A percentile compares a stretch with the other conserved stretches of the same genome.
phyloP scores from a whole-genome alignment of 2,113 vertebrate genomes.

The Calonectris borealis region DNA sequence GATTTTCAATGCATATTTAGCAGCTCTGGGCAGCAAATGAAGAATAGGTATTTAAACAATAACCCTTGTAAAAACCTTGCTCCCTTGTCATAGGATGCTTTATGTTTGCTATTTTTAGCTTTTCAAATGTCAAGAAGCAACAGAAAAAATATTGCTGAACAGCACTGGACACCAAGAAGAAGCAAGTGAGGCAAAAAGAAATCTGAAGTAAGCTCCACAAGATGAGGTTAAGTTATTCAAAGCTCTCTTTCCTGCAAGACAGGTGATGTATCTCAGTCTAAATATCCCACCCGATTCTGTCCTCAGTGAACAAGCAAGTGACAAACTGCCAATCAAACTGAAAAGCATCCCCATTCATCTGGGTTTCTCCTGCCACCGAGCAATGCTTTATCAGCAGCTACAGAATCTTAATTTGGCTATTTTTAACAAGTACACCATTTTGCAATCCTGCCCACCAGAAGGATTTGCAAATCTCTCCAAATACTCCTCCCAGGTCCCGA shows the following conservation, averaged over 20 bases:
- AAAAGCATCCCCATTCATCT: constrained; percentile 1
- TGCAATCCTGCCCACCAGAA: constrained; percentile 33
- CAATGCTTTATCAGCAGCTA: constrained; percentile 31
- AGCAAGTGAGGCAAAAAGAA: background rate
- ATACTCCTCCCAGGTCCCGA: background rate
- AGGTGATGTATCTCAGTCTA: constrained; percentile 14
- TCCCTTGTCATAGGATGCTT: background rate
- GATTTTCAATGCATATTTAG: constrained; percentile 22
- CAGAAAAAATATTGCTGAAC: background rate
- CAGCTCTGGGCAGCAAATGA: background rate
- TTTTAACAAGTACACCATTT: constrained; percentile 6
- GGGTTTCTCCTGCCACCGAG: background rate
- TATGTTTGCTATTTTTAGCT: background rate
- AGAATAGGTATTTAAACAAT: constrained; percentile 13
- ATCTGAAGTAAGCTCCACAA: background rate
- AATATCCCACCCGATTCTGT: background rate
- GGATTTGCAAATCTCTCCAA: constrained; percentile 38
- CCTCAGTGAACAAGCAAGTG: background rate
- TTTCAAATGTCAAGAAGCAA: constrained; percentile 3
- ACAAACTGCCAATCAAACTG: constrained; percentile 6
- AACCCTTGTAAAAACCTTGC: background rate
- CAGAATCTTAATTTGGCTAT: background rate
- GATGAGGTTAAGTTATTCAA: background rate
- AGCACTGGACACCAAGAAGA: background rate
- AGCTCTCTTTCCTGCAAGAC: constrained; percentile 6